Evolutionary conservation across 2,888 invertebrate species (phyloP), one percentile per base, ranked within the genome.

Genomic region (Reticulitermes lucifugus): DNA sequence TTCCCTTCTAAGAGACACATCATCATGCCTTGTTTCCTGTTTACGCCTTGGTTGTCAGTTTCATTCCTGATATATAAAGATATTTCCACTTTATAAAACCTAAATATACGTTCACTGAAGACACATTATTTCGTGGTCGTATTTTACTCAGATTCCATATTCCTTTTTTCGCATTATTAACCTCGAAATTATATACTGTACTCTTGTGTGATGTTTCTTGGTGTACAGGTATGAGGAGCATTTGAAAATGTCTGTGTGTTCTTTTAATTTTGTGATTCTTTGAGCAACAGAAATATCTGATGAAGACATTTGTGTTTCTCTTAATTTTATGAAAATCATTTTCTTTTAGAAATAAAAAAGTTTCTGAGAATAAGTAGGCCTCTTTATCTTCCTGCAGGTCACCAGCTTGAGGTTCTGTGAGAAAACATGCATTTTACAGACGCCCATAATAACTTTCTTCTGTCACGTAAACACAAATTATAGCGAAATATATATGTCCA

Each of bases 121-220:
- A 73, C 18, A 41, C 21, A 73, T 21, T 25, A 25, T 21, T 41
- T 73, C 41, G 21, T 73, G 73, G 73, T 21, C 22, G 12, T 73
- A 41, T 41, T 73, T 35, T 73, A 9, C 25, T 73, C 4, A 10
- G 73, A 73, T 73, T 73, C 73, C 73, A 73, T 73, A 29, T 73
- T 73, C 2, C 12, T n/a, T 29, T 7, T 73, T 73, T 73, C 41
- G 22, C 21, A 41, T 73, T 25, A 18, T 73, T 73, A 73, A 73
- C 41, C 7, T 73, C 21, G 41, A 73, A 73, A 73, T 41, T 35
- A 18, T 21, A 14, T 14, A 73, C n/a, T 70, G n/a, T 10, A 10
- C 25, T 5, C 1, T 55, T 4, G 18, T 18, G 55, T 55, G 18
- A 14, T 18, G 55, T 55, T 55, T 55, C 14, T 55, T 18, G 12